Evolutionary conservation across 1,140 invertebrate genomes (phyloP).

Genomic region (Coptotermes formosanus): DNA sequence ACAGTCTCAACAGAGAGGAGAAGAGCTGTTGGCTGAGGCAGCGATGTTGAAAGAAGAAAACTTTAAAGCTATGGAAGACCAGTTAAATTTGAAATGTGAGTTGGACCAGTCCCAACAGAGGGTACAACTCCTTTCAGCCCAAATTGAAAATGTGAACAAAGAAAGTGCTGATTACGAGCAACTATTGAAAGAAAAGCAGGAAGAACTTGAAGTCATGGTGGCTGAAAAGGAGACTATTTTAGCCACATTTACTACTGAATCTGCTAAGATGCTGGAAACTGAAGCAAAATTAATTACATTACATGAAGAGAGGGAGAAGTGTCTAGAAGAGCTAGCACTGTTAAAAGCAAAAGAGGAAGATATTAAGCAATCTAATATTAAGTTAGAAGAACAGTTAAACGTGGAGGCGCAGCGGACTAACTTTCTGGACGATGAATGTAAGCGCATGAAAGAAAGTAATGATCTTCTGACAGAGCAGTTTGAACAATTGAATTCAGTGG

Average conservation of each 20-base stretch:
- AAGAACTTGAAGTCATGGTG: not conserved
- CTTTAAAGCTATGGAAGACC: not conserved
- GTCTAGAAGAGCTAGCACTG: not conserved
- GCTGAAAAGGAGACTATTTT: not conserved
- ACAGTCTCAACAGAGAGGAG: not conserved
- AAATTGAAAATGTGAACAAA: not conserved
- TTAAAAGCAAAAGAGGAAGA: not conserved
- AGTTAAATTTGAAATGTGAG: not conserved
- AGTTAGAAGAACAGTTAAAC: not conserved
- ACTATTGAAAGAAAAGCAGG: not conserved
- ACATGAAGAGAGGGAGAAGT: not conserved
- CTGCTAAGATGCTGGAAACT: not conserved
- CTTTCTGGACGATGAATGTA: not conserved
- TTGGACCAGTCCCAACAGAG: not conserved
- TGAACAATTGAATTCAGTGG: not conserved
- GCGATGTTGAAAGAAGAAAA: not conserved
- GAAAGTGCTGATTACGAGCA: slow-evolving; percentile 25
- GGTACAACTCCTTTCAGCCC: not conserved
- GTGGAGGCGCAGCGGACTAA: not conserved
- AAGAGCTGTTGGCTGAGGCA: not conserved
- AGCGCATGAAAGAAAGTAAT: not conserved
- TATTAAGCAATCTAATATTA: not conserved
- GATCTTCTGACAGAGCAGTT: slow-evolving; percentile 7
- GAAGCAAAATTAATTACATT: not conserved
- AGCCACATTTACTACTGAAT: not conserved